These are phyloP conservation scores for Hyposoter didymator DNA, from an alignment of 2,888 invertebrate genomes.

Conservation along the genomic window DNA sequence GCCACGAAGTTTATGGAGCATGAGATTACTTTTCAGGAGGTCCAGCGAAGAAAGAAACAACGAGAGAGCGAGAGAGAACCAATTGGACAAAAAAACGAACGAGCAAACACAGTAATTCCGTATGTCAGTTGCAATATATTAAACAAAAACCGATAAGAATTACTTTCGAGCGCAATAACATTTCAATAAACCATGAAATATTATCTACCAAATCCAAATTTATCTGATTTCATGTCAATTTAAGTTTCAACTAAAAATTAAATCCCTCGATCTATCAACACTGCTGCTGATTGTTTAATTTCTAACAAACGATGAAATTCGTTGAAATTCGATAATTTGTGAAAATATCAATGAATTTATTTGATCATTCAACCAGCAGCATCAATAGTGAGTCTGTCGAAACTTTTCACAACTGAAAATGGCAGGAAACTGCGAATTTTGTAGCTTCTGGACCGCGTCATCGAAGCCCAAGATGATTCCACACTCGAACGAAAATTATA, in stretches of 20 bases:
- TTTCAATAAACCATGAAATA: conserved; percentile 20
- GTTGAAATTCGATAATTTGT: background rate
- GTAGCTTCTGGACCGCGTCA: background rate
- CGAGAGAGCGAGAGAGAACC: conserved; percentile 25
- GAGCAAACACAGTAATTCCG: conserved; percentile 35
- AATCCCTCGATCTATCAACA: conserved; percentile 4
- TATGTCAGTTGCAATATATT: conserved; percentile 23
- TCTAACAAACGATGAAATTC: background rate
- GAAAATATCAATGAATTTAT: background rate
- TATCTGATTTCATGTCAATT: conserved; percentile 28
- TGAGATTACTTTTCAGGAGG: conserved; percentile 77
- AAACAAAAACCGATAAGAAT: background rate
- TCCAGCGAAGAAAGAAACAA: conserved; percentile 62
- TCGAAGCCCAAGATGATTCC: background rate
- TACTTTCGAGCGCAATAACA: conserved; percentile 3
- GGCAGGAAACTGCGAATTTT: background rate
- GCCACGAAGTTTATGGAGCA: conserved; percentile 76
- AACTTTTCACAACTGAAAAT: background rate
- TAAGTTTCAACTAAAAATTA: background rate
- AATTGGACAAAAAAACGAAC: conserved; percentile 22
- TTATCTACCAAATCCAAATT: conserved; percentile 26
- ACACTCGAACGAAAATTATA: background rate
- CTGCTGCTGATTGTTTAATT: background rate
- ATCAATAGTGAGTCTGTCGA: background rate
- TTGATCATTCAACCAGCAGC: background rate